Evolutionary conservation across 2,888 invertebrate species (phyloP).

Genomic region (Lasioglossum marginatum): DNA sequence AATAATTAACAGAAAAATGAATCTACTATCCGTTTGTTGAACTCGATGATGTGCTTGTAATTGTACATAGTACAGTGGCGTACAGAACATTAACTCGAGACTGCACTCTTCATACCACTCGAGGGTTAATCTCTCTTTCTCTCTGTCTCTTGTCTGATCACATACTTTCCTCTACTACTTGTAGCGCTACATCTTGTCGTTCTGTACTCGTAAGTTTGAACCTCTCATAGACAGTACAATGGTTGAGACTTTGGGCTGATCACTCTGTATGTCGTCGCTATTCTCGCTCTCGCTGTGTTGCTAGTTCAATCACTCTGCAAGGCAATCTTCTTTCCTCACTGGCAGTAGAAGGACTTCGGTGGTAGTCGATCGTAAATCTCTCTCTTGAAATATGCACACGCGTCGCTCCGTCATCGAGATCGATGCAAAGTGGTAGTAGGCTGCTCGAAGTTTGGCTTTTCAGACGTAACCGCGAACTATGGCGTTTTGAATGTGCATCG

Average conservation of each 20-base stretch:
- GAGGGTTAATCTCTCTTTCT: constrained; percentile 52
- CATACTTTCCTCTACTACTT: constrained; percentile 21
- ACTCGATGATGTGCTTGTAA: background rate
- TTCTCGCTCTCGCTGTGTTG: constrained; percentile 27
- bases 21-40: background rate
- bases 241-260: constrained; percentile 44
- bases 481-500: constrained; percentile 15
- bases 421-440: constrained; percentile 8
- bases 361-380: constrained; percentile 30
- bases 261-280: constrained; percentile 13
- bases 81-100: background rate
- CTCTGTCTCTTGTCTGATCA: constrained; percentile 37
- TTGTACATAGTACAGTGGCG: background rate
- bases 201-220: constrained; percentile 54
- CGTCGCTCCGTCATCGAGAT: background rate
- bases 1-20: background rate
- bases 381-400: constrained; percentile 20
- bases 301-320: constrained; percentile 43
- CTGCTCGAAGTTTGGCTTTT: constrained; percentile 13
- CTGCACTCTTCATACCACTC: constrained; percentile 48
- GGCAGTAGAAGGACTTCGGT: constrained; percentile 2
- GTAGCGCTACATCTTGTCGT: constrained; percentile 60
- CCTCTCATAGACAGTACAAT: constrained; percentile 13
- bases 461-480: background rate
- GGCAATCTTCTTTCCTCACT: constrained; percentile 16